phyloP scores from a whole-genome alignment of 2,113 vertebrate species.

The Oostethus manadensis region DNA sequence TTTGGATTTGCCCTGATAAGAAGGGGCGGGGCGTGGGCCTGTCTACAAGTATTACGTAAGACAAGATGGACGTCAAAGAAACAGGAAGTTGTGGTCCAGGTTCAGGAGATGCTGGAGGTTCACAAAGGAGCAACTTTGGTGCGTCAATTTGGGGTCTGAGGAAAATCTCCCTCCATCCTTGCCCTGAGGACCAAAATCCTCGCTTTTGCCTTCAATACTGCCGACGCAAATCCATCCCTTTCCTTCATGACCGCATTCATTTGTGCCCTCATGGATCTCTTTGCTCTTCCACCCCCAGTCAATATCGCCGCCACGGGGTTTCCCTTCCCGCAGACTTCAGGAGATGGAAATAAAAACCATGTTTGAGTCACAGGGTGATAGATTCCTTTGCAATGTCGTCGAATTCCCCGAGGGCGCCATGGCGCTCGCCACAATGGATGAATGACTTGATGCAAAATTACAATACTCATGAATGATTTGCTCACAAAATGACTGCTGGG shows the following conservation, averaged over 20 bases:
- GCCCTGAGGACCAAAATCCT: slow-evolving; percentile 46
- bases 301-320: slow-evolving; percentile 33
- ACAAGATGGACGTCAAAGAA: slow-evolving; percentile 15
- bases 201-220: not conserved
- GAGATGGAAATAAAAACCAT: slow-evolving; percentile 46
- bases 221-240: slow-evolving; percentile 5
- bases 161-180: slow-evolving; percentile 33
- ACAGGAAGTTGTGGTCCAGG: slow-evolving; percentile 10
- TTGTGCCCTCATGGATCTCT: slow-evolving; percentile 22
- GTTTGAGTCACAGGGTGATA: slow-evolving; percentile 61
- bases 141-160: not conserved
- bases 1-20: slow-evolving; percentile 6
- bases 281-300: slow-evolving; percentile 19
- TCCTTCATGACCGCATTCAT: slow-evolving; percentile 5
- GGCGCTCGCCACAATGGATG: too few relatives aligned
- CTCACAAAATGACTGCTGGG: too few relatives aligned
- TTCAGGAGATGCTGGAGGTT: slow-evolving; percentile 8
- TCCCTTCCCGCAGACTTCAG: slow-evolving; percentile 51
- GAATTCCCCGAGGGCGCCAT: slow-evolving; percentile 55
- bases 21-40: not conserved
- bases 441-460: too few relatives aligned
- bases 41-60: slow-evolving; percentile 33
- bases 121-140: too few relatives aligned
- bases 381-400: slow-evolving; percentile 59
- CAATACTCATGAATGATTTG: too few relatives aligned